These are phyloP conservation scores for Tapirus indicus DNA, from an alignment of 2,797 vertebrate species.

Conservation along the genomic window DNA sequence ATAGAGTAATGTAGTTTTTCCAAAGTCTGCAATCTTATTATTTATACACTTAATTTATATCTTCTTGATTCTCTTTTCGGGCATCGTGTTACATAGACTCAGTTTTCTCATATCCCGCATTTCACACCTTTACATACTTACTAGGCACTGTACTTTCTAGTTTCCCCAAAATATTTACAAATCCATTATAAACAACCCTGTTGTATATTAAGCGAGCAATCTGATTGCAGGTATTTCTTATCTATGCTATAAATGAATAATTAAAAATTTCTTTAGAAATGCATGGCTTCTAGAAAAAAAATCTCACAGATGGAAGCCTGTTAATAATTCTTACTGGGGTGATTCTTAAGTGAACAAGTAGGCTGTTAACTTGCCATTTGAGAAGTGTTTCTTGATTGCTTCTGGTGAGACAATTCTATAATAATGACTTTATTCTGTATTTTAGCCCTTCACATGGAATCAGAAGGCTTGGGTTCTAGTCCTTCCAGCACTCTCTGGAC, in stretches of 20 bases:
- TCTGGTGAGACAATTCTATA: not conserved
- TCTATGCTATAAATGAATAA: not conserved
- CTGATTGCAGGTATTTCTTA: not conserved
- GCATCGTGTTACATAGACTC: not conserved
- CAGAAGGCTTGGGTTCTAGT: not conserved
- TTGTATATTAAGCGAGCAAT: not conserved
- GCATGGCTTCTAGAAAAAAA: not conserved
- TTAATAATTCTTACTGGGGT: conserved; percentile 18
- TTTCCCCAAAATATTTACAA: not conserved
- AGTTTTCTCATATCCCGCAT: not conserved
- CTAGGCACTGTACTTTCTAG: not conserved
- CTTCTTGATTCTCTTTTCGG: not conserved
- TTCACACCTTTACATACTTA: not conserved
- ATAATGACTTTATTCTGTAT: not conserved
- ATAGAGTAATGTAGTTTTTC: not conserved
- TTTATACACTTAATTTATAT: not conserved
- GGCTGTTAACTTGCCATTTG: not conserved
- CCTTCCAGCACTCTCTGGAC: not conserved
- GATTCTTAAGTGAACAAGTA: not conserved
- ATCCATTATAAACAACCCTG: not conserved
- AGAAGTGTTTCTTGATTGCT: not conserved
- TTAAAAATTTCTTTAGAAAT: not conserved
- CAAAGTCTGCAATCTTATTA: not conserved
- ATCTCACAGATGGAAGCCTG: not conserved
- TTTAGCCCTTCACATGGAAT: not conserved